Evolutionary conservation across 2,113 vertebrate genomes (phyloP).

Genomic region (Leiothrix lutea): DNA sequence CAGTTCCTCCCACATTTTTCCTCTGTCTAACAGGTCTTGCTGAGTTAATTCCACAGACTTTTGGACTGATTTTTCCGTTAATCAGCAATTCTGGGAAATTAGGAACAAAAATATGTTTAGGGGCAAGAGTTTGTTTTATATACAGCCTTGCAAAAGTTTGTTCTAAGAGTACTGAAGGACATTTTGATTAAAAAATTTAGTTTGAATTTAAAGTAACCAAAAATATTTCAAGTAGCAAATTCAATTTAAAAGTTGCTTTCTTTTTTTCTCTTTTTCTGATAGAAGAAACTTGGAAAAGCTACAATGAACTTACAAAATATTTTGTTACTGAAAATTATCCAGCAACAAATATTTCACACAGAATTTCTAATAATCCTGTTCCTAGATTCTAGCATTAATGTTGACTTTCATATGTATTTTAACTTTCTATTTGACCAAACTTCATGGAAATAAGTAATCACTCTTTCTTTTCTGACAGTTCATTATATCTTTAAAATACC

Average conservation of each 20-base stretch:
- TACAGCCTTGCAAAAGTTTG: neutral
- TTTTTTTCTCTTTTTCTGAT: neutral
- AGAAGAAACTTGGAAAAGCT: neutral
- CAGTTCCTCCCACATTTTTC: neutral
- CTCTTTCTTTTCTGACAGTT: neutral
- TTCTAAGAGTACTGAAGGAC: neutral
- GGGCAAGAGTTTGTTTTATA: neutral
- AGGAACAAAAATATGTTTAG: neutral
- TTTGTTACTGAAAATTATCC: neutral
- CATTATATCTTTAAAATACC: neutral
- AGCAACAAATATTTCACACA: neutral
- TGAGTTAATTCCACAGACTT: neutral
- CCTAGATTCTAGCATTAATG: neutral
- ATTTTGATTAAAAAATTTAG: neutral
- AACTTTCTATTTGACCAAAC: neutral
- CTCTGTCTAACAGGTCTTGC: neutral
- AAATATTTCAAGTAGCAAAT: neutral
- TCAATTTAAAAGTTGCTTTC: accelerated
- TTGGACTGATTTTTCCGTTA: neutral
- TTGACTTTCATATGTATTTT: neutral
- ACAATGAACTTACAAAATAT: neutral
- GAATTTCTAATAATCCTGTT: neutral
- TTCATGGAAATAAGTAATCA: neutral
- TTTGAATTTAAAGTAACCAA: neutral
- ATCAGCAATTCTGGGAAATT: neutral